Conservation (phyloP, 2,888 invertebrate genomes). For the Drosophila conformis region DNA sequence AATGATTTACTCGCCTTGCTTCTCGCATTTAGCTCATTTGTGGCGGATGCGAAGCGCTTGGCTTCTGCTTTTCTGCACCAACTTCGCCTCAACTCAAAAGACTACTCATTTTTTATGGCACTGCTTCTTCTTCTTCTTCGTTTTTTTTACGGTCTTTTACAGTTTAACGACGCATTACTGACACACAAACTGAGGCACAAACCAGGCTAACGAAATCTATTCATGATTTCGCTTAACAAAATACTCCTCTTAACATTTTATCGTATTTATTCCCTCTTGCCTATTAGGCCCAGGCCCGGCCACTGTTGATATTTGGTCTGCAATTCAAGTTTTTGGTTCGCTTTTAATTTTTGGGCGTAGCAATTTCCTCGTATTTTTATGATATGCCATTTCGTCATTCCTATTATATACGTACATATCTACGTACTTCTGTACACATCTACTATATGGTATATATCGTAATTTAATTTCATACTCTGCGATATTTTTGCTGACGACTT, state of each 20-base stretch:
- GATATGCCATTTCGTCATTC: slow-evolving; percentile 67
- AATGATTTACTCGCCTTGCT: slow-evolving; percentile 73
- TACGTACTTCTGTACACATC: slow-evolving; percentile 1
- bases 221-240: slow-evolving; percentile 71
- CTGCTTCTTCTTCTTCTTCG: slow-evolving; percentile 9
- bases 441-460: slow-evolving; percentile 33
- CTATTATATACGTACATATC: slow-evolving; percentile 23
- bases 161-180: slow-evolving; percentile 81
- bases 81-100: slow-evolving; percentile 12
- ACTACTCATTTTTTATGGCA: slow-evolving; percentile 71
- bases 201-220: slow-evolving; percentile 63
- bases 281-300: slow-evolving; percentile 42
- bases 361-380: slow-evolving; percentile 67
- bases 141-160: slow-evolving; percentile 78
- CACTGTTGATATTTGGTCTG: slow-evolving; percentile 52
- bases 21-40: slow-evolving; percentile 45
- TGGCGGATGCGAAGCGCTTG: slow-evolving; percentile 36
- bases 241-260: slow-evolving; percentile 57
- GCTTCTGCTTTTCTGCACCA: slow-evolving; percentile 13
- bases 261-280: slow-evolving; percentile 60
- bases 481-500: slow-evolving; percentile 46
- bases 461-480: slow-evolving; percentile 63
- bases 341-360: slow-evolving; percentile 73
- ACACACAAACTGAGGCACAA: slow-evolving; percentile 63
- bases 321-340: slow-evolving; percentile 29